Percentiles rank a stretch among this genome's conserved stretches.
Conservation (phyloP, 2,797 vertebrate species). For the Cyprinodon diabolis region DNA sequence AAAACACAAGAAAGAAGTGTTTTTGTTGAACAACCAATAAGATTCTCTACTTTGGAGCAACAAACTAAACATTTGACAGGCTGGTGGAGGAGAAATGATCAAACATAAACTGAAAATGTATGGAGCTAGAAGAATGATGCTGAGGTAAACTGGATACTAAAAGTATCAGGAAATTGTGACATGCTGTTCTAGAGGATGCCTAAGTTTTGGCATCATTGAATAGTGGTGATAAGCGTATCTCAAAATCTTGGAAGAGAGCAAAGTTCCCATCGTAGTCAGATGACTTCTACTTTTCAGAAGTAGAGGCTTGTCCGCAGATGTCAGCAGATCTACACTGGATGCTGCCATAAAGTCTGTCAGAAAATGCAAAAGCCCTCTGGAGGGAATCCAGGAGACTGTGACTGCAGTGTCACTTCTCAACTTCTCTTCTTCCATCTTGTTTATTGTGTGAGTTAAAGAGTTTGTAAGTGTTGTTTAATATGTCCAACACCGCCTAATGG, state of each 20-base stretch:
- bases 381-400: slow-evolving; percentile 16
- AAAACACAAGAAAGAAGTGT: neutral
- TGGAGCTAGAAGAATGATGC: too few relatives aligned
- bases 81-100: neutral
- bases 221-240: neutral
- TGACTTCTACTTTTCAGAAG: slow-evolving; percentile 22
- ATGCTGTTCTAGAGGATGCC: neutral
- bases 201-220: neutral
- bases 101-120: neutral
- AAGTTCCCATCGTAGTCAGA: neutral
- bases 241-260: neutral
- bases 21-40: neutral
- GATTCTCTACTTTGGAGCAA: neutral
- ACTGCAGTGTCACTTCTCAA: slow-evolving; percentile 1
- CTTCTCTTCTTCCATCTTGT: slow-evolving; percentile 15
- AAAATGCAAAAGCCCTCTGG: slow-evolving; percentile 33
- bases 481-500: neutral
- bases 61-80: neutral
- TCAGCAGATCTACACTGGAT: slow-evolving; percentile 43
- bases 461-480: slow-evolving; percentile 12
- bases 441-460: slow-evolving; percentile 2
- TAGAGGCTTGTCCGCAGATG: slow-evolving; percentile 51
- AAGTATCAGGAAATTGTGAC: neutral
- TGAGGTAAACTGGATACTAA: neutral
- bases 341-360: slow-evolving; percentile 34